Evolutionary conservation across 1,140 invertebrate genomes (phyloP), one percentile per base, ranked within the genome.

Genomic region (Drosophila lacteicornis): DNA sequence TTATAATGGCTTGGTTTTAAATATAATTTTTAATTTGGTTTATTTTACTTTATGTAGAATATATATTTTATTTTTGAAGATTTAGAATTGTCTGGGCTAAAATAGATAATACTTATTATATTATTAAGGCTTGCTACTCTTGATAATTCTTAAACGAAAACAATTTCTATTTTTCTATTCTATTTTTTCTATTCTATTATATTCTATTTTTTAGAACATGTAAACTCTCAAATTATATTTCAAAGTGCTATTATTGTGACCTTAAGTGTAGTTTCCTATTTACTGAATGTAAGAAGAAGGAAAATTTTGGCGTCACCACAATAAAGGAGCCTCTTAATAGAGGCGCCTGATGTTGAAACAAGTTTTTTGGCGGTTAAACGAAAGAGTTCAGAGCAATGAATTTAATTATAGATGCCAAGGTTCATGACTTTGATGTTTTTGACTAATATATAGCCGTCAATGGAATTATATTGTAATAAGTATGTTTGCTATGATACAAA

Each of bases 401-500:
- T 84, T 75, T 83, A 74, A 80, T 83, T 88, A 71, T 27, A 63
- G 15, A 69, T 60, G 55, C 45, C 69, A 67, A 71, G 59, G 43
- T 60, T 55, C 12, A 13, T 30, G 42, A 25, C 46, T 59, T 66
- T 47, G 42, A 66, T 58, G 33, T 53, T 19, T 0, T 6, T 17
- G 19, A 9, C 4, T n/a, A 9, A 7, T 12, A 50, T 8, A 3
- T 0, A 30, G 7, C 25, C n/a, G 36, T 61, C 2, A 36, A 6
- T 0, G 6, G 1, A 15, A 17, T 15, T 27, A 19, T 36, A 33
- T 25, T 25, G 22, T 25, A 25, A 25, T 25, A 25, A 25, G 22
- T 25, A 25, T 25, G 22, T 25, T 25, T 4, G 22, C 22, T 25
- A 25, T 25, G 22, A 25, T 25, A 25, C 3, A 25, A 25, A 25